Evolutionary conservation across 2,888 invertebrate genomes (phyloP).

Genomic region (Phortica okadai): DNA sequence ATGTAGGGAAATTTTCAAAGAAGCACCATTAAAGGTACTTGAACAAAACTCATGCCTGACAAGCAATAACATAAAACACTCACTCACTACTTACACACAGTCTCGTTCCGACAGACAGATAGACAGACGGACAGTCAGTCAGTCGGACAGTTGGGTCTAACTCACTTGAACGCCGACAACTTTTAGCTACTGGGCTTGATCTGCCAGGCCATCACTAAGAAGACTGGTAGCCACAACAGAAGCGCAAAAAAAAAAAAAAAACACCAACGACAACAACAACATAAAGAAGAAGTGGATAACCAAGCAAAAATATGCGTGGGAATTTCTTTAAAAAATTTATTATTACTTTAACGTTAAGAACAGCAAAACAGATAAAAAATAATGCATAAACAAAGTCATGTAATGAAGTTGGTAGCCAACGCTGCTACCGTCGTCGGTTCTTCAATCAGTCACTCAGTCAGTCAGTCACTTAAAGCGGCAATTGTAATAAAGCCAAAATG

Average conservation of each 20-base stretch:
- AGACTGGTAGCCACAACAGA: constrained; percentile 37
- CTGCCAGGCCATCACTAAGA: constrained; percentile 19
- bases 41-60: constrained; percentile 32
- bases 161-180: constrained; percentile 1
- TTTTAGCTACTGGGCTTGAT: constrained; percentile 23
- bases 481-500: constrained; percentile 6
- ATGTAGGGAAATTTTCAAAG: not conserved
- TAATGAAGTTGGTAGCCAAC: too few species aligned
- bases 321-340: constrained; percentile 59
- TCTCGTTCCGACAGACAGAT: constrained; percentile 18
- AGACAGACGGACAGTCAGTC: not conserved
- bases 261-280: constrained; percentile 37
- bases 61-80: constrained; percentile 11
- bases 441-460: too few species aligned
- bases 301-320: constrained; percentile 62
- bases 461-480: not conserved
- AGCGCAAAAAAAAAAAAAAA: constrained; percentile 2
- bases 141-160: not conserved
- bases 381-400: constrained; percentile 26
- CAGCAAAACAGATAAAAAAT: constrained; percentile 7
- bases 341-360: constrained; percentile 44
- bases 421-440: not conserved
- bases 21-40: constrained; percentile 43
- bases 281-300: constrained; percentile 29
- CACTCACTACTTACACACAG: constrained; percentile 1